Conservation (phyloP, 2,888 invertebrate species). For the Athalia circularis region DNA sequence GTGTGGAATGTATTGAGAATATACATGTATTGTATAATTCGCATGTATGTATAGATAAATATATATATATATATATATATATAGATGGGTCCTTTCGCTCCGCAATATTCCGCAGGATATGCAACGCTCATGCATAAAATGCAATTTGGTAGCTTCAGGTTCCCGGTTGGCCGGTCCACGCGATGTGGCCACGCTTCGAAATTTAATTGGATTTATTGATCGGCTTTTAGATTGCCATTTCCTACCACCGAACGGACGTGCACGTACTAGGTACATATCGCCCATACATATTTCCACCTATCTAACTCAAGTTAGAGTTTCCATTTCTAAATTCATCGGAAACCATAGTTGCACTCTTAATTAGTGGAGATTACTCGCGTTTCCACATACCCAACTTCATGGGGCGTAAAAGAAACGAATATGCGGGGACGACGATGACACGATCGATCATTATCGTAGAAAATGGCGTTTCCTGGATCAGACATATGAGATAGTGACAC, state of each 20-base stretch:
- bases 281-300: not conserved
- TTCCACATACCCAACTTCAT: too few relatives aligned
- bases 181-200: constrained; percentile 63
- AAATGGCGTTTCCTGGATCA: too few relatives aligned
- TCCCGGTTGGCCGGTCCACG: constrained; percentile 49
- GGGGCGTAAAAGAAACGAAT: too few relatives aligned
- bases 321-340: too few relatives aligned
- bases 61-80: too few relatives aligned
- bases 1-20: not conserved
- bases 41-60: not conserved
- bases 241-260: constrained; percentile 46
- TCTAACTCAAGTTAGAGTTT: not conserved
- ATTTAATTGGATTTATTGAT: constrained; percentile 73
- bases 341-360: too few relatives aligned
- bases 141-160: constrained; percentile 61
- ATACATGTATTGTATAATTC: constrained; percentile 35
- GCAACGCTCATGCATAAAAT: constrained; percentile 61
- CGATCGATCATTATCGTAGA: too few relatives aligned
- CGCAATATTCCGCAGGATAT: constrained; percentile 46
- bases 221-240: constrained; percentile 67
- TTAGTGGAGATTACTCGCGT: too few relatives aligned
- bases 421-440: too few relatives aligned
- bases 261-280: not conserved
- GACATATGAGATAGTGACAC: not conserved
- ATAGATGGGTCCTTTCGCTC: constrained; percentile 25